These are phyloP conservation scores for Ennomos quercinarius DNA, from an alignment of 2,888 invertebrate species.

Conservation along the genomic window DNA sequence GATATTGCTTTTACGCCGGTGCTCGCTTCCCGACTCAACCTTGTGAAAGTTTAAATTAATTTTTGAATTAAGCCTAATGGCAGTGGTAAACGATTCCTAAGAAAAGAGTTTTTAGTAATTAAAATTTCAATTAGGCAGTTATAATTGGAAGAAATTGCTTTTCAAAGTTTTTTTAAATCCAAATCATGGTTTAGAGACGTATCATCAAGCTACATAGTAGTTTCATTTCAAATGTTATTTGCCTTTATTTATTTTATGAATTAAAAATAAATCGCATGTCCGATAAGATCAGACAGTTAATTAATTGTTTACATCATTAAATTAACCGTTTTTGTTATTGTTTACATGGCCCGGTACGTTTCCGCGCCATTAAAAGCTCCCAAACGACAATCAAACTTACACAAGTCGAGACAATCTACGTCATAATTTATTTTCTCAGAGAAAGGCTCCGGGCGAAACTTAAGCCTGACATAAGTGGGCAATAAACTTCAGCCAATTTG, in stretches of 20 bases:
- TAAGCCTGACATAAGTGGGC: conserved; percentile 86
- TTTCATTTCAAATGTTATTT: neutral
- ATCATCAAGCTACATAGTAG: no score
- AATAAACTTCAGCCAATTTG: conserved; percentile 86
- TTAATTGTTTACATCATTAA: conserved; percentile 3
- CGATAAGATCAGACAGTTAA: conserved; percentile 1
- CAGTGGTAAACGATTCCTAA: conserved; percentile 81
- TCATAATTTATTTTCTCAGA: conserved; percentile 83
- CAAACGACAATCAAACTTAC: conserved; percentile 75
- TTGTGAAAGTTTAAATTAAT: conserved; percentile 85
- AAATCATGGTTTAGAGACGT: neutral
- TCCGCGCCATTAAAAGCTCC: conserved; percentile 28
- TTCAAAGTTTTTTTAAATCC: neutral
- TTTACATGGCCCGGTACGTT: conserved; percentile 26
- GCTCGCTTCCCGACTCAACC: conserved; percentile 76
- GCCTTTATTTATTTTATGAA: no score
- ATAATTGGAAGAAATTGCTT: conserved; percentile 20
- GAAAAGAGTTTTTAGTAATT: conserved; percentile 81
- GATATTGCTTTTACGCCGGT: conserved; percentile 82
- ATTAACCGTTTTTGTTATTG: conserved; percentile 35
- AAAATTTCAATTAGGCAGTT: conserved; percentile 70
- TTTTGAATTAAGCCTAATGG: conserved; percentile 84
- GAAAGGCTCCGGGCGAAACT: conserved; percentile 83
- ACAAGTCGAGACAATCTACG: conserved; percentile 79
- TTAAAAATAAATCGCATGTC: no score